These are phyloP conservation scores for Bicyclus anynana DNA, from an alignment of 1,140 invertebrate species.

Conservation along the genomic window DNA sequence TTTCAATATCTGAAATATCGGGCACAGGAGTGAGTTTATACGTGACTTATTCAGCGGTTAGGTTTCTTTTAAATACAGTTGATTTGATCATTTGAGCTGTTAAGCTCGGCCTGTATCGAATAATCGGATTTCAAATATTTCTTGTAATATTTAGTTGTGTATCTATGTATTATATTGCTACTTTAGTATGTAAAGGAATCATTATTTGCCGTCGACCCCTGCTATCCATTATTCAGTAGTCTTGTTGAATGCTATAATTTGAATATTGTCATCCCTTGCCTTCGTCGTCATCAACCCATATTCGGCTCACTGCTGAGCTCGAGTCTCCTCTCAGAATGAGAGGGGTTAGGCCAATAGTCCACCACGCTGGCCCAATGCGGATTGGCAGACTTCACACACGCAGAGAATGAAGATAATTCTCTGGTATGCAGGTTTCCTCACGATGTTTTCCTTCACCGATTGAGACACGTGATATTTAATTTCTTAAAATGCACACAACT, in stretches of 20 bases:
- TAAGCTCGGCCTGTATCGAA: neutral
- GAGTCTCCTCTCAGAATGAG: too few relatives aligned
- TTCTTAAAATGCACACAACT: too few relatives aligned
- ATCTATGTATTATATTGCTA: neutral
- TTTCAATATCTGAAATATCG: conserved; percentile 49
- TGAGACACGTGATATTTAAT: too few relatives aligned
- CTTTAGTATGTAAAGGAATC: neutral
- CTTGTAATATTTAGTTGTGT: neutral
- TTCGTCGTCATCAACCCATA: too few relatives aligned
- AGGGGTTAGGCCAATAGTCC: too few relatives aligned
- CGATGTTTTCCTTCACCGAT: too few relatives aligned
- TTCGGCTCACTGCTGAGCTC: too few relatives aligned
- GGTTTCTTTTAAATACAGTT: conserved; percentile 16
- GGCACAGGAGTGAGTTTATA: conserved; percentile 18
- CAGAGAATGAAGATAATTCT: too few relatives aligned
- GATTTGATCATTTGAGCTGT: conserved; percentile 6
- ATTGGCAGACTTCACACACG: too few relatives aligned
- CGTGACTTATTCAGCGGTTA: conserved; percentile 26
- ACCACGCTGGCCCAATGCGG: too few relatives aligned
- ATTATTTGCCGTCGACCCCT: neutral
- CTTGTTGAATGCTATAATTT: neutral
- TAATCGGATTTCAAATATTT: neutral
- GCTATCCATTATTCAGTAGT: neutral
- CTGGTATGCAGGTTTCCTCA: too few relatives aligned
- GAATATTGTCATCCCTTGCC: neutral